phyloP scores from a whole-genome alignment of 2,888 invertebrate species.

The Lordiphosa fenestrarum region DNA sequence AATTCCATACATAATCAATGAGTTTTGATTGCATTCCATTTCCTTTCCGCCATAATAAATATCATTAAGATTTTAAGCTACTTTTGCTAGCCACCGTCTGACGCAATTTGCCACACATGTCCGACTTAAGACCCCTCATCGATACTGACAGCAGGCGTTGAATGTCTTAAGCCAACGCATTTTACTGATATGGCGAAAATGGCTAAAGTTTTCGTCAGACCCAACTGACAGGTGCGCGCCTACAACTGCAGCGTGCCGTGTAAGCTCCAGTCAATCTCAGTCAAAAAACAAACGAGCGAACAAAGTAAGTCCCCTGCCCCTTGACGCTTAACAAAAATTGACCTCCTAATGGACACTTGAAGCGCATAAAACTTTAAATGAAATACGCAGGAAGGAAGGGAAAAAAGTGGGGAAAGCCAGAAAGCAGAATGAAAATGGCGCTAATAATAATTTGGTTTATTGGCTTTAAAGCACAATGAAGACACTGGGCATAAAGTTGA shows the following conservation, averaged over 20 bases:
- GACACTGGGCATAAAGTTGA: conserved; percentile 62
- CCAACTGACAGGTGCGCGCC: conserved; percentile 39
- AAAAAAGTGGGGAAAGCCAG: conserved; percentile 6
- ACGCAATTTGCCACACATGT: conserved; percentile 70
- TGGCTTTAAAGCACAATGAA: conserved; percentile 78
- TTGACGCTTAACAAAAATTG: conserved; percentile 8
- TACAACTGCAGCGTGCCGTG: conserved; percentile 14
- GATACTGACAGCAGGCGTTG: conserved; percentile 55
- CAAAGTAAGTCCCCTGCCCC: background rate
- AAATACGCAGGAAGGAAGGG: conserved; percentile 51
- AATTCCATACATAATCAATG: too few relatives aligned
- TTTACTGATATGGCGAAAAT: background rate
- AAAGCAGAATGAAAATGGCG: conserved; percentile 67
- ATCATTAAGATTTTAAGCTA: conserved; percentile 50
- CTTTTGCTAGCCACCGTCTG: conserved; percentile 27
- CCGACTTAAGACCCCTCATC: conserved; percentile 61
- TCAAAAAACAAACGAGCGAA: background rate
- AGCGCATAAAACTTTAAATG: conserved; percentile 69
- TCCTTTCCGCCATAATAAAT: conserved; percentile 11
- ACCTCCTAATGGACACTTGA: conserved; percentile 48
- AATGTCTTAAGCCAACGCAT: conserved; percentile 47
- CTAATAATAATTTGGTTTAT: conserved; percentile 80
- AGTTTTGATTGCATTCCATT: conserved; percentile 8
- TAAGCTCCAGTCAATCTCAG: conserved; percentile 19
- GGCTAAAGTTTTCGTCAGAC: conserved; percentile 23